phyloP scores from a whole-genome alignment of 2,113 vertebrate species.

The Bothrops jararaca region DNA sequence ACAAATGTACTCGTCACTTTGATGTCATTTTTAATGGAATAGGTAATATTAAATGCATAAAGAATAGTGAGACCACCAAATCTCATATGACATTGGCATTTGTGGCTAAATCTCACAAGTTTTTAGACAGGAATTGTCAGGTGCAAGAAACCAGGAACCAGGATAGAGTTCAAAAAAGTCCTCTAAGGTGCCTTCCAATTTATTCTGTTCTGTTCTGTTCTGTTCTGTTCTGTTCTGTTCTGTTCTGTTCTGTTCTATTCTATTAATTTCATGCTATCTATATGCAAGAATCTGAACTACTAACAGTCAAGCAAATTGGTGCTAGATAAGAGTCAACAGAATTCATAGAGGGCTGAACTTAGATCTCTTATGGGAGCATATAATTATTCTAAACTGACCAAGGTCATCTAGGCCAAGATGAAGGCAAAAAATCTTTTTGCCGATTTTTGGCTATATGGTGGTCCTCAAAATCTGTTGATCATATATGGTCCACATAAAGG shows the following conservation, averaged over 20 bases:
- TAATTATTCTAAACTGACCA: background rate
- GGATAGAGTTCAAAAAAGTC: background rate
- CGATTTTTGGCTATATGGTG: background rate
- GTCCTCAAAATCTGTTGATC: background rate
- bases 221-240: background rate
- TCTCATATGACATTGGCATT: background rate
- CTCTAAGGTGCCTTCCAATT: background rate
- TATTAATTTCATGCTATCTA: background rate
- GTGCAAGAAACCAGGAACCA: background rate
- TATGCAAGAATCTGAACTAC: background rate
- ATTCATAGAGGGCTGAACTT: background rate
- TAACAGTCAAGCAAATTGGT: background rate
- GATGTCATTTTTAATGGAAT: background rate
- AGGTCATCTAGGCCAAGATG: background rate
- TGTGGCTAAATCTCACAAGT: background rate
- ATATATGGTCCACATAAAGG: background rate
- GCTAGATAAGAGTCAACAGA: background rate
- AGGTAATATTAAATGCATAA: background rate
- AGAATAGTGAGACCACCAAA: background rate
- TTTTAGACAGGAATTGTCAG: background rate
- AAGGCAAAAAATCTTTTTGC: background rate
- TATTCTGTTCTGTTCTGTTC: background rate
- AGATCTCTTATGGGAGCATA: background rate
- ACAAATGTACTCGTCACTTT: no score
- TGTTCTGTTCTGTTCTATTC: background rate